Base-by-base conservation (phyloP, 2,113 vertebrate genomes). In the Agapornis roseicollis region DNA sequence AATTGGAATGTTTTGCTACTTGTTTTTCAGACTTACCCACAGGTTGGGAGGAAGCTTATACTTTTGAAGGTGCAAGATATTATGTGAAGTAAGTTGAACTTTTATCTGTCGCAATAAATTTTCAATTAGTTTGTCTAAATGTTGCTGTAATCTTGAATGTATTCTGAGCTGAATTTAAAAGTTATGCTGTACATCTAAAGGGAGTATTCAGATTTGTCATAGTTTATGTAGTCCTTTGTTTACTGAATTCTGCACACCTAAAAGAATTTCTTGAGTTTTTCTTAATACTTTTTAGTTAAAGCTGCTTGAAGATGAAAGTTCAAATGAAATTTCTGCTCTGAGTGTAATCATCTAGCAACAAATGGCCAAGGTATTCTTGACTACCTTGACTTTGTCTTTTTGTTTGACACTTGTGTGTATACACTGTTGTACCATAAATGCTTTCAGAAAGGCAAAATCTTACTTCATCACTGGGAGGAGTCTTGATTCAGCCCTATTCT, bases 31-130 rank as follows among this genome's bases (percentile, higher is more conserved):
- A 99, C 97, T 98, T 99, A 96, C 99, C 99, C 56, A 99, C 99
- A 29, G 99, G 99, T 88, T 99, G 99, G 99, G 99, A 99, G 95
- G 99, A 99, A 98, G 99, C 99, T 35, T 99, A 98, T 90, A 99
- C 99, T 52, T 99, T 99, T 89, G 99, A 99, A 97, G 99, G 99
- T 91, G 99, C 99, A 70, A 98, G 99, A 92, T 99, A 99, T 90
- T 99, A 99, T 97, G 99, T 99, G 97, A 99, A 99, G 99, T 99
- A 98, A 99, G 99, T 98, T 58, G 70, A 65, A 64, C 31, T 14
- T 76, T 91, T 52, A 56, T 73, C 56, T 79, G 35, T 69, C 81
- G 50, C 55, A 80, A 68, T 92, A 19, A 25, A 76, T 90, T 89
- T 95, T 80, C 46, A 77, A 29, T 60, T 55, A 24, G 33, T 72